phyloP scores from a whole-genome alignment of 2,113 vertebrate genomes.

The Dicerorhinus sumatrensis region DNA sequence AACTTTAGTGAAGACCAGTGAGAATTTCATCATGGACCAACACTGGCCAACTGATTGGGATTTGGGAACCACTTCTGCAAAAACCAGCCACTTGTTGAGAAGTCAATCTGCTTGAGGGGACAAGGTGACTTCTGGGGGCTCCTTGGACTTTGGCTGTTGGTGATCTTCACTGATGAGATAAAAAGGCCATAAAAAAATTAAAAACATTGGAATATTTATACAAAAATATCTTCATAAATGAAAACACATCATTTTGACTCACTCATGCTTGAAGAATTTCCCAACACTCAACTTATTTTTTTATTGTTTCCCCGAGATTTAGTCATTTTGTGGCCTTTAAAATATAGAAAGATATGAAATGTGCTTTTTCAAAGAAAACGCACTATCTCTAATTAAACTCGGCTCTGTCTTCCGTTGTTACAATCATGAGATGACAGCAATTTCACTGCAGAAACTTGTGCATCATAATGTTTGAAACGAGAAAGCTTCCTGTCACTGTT shows the following conservation, averaged over 20 bases:
- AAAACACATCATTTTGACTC: conserved; percentile 13
- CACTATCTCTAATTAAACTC: not conserved
- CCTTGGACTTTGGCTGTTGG: not conserved
- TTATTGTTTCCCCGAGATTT: conserved; percentile 1
- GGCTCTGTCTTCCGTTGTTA: not conserved
- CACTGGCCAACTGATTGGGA: not conserved
- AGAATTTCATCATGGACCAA: not conserved
- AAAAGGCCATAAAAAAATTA: not conserved
- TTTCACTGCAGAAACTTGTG: not conserved
- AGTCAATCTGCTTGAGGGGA: not conserved
- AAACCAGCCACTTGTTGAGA: not conserved
- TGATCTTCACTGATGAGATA: not conserved
- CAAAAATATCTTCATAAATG: not conserved
- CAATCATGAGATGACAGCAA: not conserved
- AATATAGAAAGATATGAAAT: not conserved
- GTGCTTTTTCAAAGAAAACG: not conserved
- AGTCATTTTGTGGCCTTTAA: not conserved
- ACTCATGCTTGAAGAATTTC: not conserved
- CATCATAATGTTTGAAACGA: not conserved
- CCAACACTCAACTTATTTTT: not conserved
- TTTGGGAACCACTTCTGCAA: not conserved
- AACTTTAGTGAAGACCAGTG: not conserved
- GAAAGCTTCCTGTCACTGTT: not conserved
- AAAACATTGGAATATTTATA: conserved; percentile 24
- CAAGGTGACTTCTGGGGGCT: not conserved